Base-by-base conservation (phyloP, 2,113 vertebrate genomes). In the Chamaea fasciata region DNA sequence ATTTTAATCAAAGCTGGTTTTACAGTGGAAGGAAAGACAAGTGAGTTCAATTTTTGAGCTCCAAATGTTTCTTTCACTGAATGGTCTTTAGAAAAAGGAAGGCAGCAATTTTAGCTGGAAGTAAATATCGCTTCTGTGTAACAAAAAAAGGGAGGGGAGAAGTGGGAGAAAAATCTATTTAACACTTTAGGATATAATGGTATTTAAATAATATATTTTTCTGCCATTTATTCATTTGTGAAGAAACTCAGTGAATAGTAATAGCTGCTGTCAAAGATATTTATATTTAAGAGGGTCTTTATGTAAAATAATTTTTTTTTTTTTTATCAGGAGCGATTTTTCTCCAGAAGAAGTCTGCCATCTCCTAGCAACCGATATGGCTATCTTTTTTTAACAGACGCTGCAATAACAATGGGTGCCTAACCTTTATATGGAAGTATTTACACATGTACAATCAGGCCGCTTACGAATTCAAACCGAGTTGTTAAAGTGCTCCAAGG, bases 231-330 rank as follows among this genome's bases (percentile, higher is more conserved):
- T 97, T 97, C 97, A 95, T 93, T 98, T 95, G 94, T 95, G 93
- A 97, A 96, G 94, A 94, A 97, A 97, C 79, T 97, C 89, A 12
- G 93, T 94, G 97, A 97, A 97, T 98, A 97, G 97, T 97, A 98
- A 98, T 97, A 98, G 96, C 95, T 97, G 75, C 97, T 98, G 98
- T 97, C 98, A 98, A 97, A 98, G 95, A 97, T 98, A 97, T 98
- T 97, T 98, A 97, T 98, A 97, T 98, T 98, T 98, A 97, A 98
- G 90, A 97, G 97, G 92, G 97, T 97, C 96, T 98, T 98, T 98
- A 98, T 98, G 97, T 96, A 96, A 97, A 98, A 97, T 95, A 64
- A 26, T 75, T 92, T 64, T 89, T 62, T 74, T 95, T 97, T 77
- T 96, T 97, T 95, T 96, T 94, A 96, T 98, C 94, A 95, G 95